Percentiles rank a stretch among this genome's conserved stretches.
These are phyloP conservation scores for Alligator mississippiensis DNA, from an alignment of 2,113 vertebrate genomes.

Conservation along the genomic window DNA sequence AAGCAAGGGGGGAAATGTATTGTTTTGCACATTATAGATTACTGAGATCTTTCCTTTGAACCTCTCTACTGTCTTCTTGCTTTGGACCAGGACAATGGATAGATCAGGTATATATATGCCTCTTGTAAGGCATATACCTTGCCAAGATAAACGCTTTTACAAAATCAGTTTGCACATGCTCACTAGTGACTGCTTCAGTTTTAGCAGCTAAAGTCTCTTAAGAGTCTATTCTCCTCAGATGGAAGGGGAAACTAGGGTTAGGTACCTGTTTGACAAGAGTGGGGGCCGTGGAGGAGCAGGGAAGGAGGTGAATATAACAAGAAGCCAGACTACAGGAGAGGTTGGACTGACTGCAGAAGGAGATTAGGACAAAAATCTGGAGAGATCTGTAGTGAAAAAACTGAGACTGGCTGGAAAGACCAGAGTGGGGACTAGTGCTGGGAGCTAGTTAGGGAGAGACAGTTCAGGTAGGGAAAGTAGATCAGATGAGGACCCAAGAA, in stretches of 20 bases:
- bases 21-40: not conserved
- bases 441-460: not conserved
- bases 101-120: not conserved
- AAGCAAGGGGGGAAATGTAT: not conserved
- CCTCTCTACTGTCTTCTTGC: not conserved
- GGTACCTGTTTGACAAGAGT: no score
- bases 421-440: not conserved
- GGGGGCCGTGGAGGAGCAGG: no score
- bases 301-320: no score
- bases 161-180: not conserved
- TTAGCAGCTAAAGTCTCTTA: not conserved
- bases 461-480: not conserved
- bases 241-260: no score
- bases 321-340: no score
- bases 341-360: not conserved
- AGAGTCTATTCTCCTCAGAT: not conserved
- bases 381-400: not conserved
- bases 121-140: not conserved
- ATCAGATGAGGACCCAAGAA: not conserved
- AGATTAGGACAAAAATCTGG: not conserved
- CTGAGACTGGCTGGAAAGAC: not conserved
- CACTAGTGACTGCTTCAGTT: not conserved
- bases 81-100: not conserved
- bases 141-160: not conserved
- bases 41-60: not conserved